These are phyloP conservation scores for Catotricha subobsoleta DNA, from an alignment of 2,888 invertebrate genomes.

Conservation along the genomic window DNA sequence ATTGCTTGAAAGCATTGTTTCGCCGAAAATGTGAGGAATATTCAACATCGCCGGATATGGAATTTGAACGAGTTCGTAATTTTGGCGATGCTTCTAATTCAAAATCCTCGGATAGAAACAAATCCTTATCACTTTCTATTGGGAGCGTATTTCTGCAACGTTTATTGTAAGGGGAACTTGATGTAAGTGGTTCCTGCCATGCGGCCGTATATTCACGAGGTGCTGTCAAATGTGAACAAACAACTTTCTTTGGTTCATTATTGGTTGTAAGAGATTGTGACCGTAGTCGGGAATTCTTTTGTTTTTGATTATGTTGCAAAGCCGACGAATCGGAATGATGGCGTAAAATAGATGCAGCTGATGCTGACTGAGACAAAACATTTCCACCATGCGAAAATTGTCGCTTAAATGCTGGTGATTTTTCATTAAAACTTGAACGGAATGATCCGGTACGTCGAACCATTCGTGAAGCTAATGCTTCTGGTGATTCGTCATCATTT, in stretches of 20 bases:
- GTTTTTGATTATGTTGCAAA: slow-evolving; percentile 18
- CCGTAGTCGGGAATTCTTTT: slow-evolving; percentile 19
- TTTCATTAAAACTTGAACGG: slow-evolving; percentile 28
- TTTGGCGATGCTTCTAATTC: not conserved
- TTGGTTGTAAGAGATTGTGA: slow-evolving; percentile 30
- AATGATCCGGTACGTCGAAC: slow-evolving; percentile 48
- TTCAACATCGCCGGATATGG: not conserved
- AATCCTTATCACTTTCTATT: not conserved
- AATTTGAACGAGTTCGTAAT: not conserved
- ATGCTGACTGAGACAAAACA: slow-evolving; percentile 32
- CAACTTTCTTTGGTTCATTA: slow-evolving; percentile 9
- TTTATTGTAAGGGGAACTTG: not conserved
- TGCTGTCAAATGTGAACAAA: slow-evolving; percentile 15
- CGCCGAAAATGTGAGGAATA: not conserved
- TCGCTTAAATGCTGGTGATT: slow-evolving; percentile 28
- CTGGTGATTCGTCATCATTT: slow-evolving; percentile 48
- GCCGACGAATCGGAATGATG: slow-evolving; percentile 17
- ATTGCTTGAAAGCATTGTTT: not conserved
- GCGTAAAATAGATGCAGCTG: slow-evolving; percentile 31
- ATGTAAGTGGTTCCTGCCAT: slow-evolving; percentile 9
- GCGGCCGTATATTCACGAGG: slow-evolving; percentile 16
- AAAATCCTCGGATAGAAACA: not conserved
- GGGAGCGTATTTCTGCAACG: not conserved
- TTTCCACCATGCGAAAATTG: slow-evolving; percentile 21
- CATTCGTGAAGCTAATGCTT: slow-evolving; percentile 50